These are phyloP conservation scores for Medauroidea extradentata DNA, from an alignment of 1,140 invertebrate species.

Conservation along the genomic window DNA sequence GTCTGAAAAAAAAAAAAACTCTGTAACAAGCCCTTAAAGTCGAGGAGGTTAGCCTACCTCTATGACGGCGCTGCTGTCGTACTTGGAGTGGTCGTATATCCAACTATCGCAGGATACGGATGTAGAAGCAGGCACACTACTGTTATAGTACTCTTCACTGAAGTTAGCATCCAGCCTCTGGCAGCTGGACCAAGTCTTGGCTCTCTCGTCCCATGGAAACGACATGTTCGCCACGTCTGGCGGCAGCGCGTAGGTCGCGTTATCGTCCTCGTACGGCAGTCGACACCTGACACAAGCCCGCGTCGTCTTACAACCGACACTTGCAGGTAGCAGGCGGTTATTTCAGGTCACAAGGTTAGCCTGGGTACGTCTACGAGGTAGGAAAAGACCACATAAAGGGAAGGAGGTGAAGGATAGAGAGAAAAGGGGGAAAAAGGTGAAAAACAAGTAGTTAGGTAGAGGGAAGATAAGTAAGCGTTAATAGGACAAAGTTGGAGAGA, in stretches of 20 bases:
- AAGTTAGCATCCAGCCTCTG: conserved; percentile 40
- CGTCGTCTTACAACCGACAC: too few relatives aligned
- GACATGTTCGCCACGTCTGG: conserved; percentile 44
- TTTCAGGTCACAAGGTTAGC: too few relatives aligned
- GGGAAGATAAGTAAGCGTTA: too few relatives aligned
- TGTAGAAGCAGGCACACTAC: conserved; percentile 23
- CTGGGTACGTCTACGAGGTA: too few relatives aligned
- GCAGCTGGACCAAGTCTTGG: conserved; percentile 49
- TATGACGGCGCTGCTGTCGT: conserved; percentile 58
- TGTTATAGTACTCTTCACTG: conserved; percentile 31
- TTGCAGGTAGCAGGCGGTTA: too few relatives aligned
- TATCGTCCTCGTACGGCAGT: conserved; percentile 52
- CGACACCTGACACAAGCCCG: conserved; percentile 47
- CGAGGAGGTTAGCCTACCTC: conserved; percentile 47
- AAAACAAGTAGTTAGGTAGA: too few relatives aligned
- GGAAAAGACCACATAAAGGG: too few relatives aligned
- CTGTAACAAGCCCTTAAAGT: too few relatives aligned
- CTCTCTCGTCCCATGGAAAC: conserved; percentile 50
- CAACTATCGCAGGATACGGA: conserved; percentile 48
- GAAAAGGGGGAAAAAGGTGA: too few relatives aligned
- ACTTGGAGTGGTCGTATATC: conserved; percentile 56
- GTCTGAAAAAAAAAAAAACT: too few relatives aligned
- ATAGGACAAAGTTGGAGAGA: too few relatives aligned
- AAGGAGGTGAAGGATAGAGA: too few relatives aligned
- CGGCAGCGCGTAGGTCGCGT: conserved; percentile 44